Evolutionary conservation across 2,797 vertebrate species (phyloP).

Genomic region (Rallus crepitans): DNA sequence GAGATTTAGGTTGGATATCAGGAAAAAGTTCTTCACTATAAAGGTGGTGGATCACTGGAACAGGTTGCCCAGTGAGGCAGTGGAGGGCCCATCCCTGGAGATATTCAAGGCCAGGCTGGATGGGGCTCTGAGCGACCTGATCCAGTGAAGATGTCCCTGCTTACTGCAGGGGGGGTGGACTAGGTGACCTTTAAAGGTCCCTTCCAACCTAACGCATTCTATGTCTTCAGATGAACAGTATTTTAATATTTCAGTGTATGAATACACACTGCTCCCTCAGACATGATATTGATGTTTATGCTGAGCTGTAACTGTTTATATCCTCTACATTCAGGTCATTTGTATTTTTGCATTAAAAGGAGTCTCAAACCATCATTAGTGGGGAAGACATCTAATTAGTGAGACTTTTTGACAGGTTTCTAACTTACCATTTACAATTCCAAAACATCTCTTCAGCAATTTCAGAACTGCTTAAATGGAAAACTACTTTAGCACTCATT

Average conservation of each 20-base stretch:
- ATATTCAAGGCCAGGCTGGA: too few species aligned
- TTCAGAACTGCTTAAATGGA: slow-evolving; percentile 37
- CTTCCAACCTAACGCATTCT: too few species aligned
- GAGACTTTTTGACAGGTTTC: background rate
- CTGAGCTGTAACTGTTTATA: background rate
- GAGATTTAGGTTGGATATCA: too few species aligned
- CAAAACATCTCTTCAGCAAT: background rate
- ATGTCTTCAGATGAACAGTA: background rate
- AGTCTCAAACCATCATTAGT: background rate
- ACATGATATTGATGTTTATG: background rate
- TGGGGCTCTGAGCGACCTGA: too few species aligned
- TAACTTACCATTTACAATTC: background rate
- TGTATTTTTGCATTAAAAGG: background rate
- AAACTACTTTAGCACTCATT: slow-evolving; percentile 30
- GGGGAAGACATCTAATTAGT: background rate
- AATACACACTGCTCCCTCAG: background rate
- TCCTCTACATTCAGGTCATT: background rate
- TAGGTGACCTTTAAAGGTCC: too few species aligned
- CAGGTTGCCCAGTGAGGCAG: too few species aligned
- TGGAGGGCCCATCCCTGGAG: too few species aligned
- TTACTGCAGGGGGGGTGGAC: too few species aligned
- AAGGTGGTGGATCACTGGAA: too few species aligned
- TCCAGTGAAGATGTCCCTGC: too few species aligned
- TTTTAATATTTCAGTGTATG: background rate
- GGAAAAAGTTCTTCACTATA: too few species aligned